Percentiles rank a stretch among this genome's conserved stretches.
phyloP scores from a whole-genome alignment of 2,797 vertebrate species.

The Acanthis flammea region DNA sequence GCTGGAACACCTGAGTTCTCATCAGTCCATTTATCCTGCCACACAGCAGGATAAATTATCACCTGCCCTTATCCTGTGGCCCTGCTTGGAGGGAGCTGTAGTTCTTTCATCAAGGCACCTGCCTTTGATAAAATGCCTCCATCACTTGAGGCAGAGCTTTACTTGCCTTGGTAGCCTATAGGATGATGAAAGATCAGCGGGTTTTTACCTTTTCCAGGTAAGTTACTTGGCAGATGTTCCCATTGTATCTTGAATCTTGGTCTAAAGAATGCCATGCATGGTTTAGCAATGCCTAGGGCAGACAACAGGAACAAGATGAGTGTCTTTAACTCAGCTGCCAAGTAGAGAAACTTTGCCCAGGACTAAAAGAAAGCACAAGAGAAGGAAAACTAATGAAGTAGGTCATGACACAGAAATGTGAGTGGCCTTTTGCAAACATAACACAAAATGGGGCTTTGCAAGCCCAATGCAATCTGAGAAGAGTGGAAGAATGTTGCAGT shows the following conservation, averaged over 20 bases:
- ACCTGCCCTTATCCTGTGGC: not conserved
- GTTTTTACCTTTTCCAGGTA: not conserved
- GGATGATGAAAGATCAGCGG: not conserved
- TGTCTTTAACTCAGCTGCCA: not conserved
- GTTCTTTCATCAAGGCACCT: not conserved
- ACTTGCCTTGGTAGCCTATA: not conserved
- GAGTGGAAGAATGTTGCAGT: not conserved
- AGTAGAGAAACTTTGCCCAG: not conserved
- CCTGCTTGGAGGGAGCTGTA: not conserved
- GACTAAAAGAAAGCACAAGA: not conserved
- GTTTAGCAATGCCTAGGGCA: not conserved
- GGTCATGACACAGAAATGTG: not conserved
- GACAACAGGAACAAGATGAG: not conserved
- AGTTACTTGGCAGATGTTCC: not conserved
- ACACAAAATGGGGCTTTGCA: not conserved
- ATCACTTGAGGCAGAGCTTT: not conserved
- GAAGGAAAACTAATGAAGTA: not conserved
- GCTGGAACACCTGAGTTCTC: not conserved
- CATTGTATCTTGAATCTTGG: not conserved
- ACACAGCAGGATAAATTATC: not conserved
- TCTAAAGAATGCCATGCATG: not conserved
- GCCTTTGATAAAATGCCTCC: not conserved
- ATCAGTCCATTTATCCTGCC: not conserved
- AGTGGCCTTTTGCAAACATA: not conserved
- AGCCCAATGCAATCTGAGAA: not conserved